Evolutionary conservation across 2,888 invertebrate genomes (phyloP).

Genomic region (Drosophila meridionalis): DNA sequence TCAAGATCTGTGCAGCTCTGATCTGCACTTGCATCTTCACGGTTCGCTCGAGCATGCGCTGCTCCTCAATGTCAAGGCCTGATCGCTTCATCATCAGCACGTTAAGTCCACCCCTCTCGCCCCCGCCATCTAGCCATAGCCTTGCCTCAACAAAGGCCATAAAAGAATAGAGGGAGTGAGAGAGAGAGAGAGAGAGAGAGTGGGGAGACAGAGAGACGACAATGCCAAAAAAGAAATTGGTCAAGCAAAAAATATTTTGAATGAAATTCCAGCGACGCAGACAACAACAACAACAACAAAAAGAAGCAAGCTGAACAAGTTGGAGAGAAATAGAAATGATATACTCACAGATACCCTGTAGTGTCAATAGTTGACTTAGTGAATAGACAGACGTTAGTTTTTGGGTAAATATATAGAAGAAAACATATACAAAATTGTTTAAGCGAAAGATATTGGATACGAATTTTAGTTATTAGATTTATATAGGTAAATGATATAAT

Average conservation of each 20-base stretch:
- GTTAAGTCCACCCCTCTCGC: background rate
- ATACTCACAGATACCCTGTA: slow-evolving; percentile 32
- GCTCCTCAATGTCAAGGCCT: slow-evolving; percentile 77
- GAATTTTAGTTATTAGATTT: no score
- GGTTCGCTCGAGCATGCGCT: slow-evolving; percentile 11
- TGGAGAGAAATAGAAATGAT: background rate
- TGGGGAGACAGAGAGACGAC: slow-evolving; percentile 23
- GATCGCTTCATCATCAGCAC: slow-evolving; percentile 74
- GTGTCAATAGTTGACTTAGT: background rate
- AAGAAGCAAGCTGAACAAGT: slow-evolving; percentile 36
- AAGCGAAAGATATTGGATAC: no score
- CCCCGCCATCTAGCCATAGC: slow-evolving; percentile 17
- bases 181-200: slow-evolving; percentile 1
- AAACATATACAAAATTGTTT: no score
- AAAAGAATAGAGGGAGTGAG: slow-evolving; percentile 14
- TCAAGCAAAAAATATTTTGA: slow-evolving; percentile 72
- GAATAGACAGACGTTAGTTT: no score
- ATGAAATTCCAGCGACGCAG: slow-evolving; percentile 74
- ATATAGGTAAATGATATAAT: no score
- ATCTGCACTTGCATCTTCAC: background rate
- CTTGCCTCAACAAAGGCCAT: slow-evolving; percentile 62
- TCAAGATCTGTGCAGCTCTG: background rate
- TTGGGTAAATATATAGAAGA: no score
- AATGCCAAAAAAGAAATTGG: slow-evolving; percentile 74
- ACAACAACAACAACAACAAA: slow-evolving; percentile 28